Evolutionary conservation across 2,113 vertebrate species (phyloP).

Genomic region (Petrocephalus microphthalmus): DNA sequence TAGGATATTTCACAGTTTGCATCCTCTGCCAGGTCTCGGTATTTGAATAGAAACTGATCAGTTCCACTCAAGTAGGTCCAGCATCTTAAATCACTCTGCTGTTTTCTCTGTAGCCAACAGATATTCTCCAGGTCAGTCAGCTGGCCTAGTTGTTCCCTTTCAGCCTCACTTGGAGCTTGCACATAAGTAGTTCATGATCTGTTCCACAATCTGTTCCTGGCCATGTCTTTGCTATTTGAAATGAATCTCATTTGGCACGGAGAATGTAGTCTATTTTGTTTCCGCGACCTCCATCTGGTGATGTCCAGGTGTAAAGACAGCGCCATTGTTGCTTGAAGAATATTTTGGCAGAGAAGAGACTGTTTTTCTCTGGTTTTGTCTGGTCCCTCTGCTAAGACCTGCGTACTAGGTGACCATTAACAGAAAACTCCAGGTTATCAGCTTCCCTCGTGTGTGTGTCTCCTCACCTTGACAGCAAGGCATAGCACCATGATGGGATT

Average conservation of each 20-base stretch:
- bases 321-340: neutral
- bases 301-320: neutral
- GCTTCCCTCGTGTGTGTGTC: neutral
- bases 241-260: neutral
- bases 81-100: neutral
- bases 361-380: neutral
- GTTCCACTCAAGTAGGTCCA: neutral
- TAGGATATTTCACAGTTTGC: neutral
- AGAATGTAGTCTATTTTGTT: neutral
- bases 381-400: neutral
- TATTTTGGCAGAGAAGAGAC: neutral
- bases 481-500: neutral
- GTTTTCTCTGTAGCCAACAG: neutral
- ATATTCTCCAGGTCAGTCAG: neutral
- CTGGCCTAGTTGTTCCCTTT: neutral
- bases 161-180: neutral
- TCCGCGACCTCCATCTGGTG: neutral
- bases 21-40: neutral
- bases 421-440: neutral
- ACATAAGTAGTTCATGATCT: constrained; percentile 1
- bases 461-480: neutral
- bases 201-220: neutral
- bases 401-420: neutral
- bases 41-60: neutral
- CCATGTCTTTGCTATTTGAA: neutral